These are phyloP conservation scores for Rhinoderma darwinii DNA, from an alignment of 2,113 vertebrate species.

Conservation along the genomic window DNA sequence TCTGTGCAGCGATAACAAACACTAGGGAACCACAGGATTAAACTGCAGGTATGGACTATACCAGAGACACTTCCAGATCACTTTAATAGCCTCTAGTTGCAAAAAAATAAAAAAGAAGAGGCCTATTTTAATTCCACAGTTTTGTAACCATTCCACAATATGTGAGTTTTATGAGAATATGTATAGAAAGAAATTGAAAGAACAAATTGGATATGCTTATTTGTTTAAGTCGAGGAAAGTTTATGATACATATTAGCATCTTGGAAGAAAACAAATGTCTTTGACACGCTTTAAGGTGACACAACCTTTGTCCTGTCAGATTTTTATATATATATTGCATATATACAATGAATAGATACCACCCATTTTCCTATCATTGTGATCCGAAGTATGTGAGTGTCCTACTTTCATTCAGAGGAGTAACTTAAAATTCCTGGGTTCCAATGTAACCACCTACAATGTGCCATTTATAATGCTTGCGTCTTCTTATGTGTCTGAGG, in stretches of 20 bases:
- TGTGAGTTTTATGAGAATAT: conserved; percentile 29
- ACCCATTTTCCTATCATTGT: no score
- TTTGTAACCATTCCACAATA: conserved; percentile 14
- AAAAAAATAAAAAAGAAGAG: conserved; percentile 20
- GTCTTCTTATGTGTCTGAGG: no score
- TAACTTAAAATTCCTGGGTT: no score
- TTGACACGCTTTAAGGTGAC: background rate
- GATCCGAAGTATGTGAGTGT: no score
- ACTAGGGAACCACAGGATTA: conserved; percentile 41
- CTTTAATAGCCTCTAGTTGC: conserved; percentile 21
- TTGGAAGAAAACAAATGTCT: background rate
- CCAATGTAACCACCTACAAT: no score
- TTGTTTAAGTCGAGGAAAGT: background rate
- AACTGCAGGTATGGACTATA: conserved; percentile 32
- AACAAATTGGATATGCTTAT: conserved; percentile 23
- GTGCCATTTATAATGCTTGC: no score
- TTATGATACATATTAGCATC: background rate
- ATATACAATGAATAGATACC: no score
- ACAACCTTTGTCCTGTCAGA: background rate
- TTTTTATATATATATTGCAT: no score
- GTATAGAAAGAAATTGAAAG: conserved; percentile 25
- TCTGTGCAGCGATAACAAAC: conserved; percentile 52
- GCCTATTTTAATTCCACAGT: conserved; percentile 38
- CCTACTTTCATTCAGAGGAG: no score
- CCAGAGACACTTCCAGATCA: conserved; percentile 44